These are phyloP conservation scores for Tupaia tana DNA, from an alignment of 2,113 vertebrate genomes.

Conservation along the genomic window DNA sequence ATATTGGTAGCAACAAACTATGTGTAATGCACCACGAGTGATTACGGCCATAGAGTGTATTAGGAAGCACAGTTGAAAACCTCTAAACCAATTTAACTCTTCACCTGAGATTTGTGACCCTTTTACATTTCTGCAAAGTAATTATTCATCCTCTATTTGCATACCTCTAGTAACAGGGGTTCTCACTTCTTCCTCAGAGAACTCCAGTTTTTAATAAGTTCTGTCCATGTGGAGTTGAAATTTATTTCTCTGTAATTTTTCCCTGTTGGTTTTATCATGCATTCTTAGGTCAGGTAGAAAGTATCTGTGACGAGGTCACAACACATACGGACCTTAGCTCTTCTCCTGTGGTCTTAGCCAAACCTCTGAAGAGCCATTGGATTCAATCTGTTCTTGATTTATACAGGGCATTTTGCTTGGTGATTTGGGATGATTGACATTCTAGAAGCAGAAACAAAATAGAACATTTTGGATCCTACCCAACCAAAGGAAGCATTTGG, in stretches of 20 bases:
- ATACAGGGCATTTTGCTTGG: not conserved
- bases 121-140: not conserved
- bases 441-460: slow-evolving; percentile 37
- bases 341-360: not conserved
- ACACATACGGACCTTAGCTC: not conserved
- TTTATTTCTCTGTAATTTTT: not conserved
- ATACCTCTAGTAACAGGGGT: not conserved
- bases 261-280: not conserved
- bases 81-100: not conserved
- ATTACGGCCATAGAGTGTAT: not conserved
- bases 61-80: not conserved
- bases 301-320: not conserved
- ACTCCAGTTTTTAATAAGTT: not conserved
- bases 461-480: slow-evolving; percentile 49
- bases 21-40: not conserved
- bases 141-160: not conserved
- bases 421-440: slow-evolving; percentile 20
- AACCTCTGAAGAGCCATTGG: not conserved
- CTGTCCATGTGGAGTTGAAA: not conserved
- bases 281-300: not conserved
- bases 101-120: not conserved
- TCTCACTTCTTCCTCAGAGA: not conserved
- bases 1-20: not conserved
- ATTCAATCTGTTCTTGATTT: not conserved
- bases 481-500: slow-evolving; percentile 23